These are phyloP conservation scores for Spheniscus mendiculus DNA, from an alignment of 2,113 vertebrate genomes.

Conservation along the genomic window DNA sequence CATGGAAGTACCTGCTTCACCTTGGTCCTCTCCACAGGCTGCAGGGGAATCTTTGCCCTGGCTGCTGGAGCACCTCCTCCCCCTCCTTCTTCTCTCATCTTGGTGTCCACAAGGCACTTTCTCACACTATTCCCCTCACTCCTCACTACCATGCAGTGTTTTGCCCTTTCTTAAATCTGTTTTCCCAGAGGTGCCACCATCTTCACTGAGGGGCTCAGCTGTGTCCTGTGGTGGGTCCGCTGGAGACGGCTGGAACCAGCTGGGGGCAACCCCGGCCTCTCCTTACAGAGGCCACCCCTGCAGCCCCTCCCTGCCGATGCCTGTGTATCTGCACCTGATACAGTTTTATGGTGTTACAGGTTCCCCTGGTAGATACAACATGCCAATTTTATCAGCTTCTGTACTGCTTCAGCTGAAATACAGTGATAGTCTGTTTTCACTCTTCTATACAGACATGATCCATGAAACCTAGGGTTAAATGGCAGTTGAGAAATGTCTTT, in stretches of 20 bases:
- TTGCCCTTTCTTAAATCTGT: neutral
- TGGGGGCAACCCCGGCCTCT: fast-evolving
- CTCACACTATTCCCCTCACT: neutral
- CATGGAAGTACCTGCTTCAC: neutral
- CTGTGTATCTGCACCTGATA: neutral
- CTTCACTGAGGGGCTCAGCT: neutral
- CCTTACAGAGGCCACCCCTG: neutral
- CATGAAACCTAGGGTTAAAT: neutral
- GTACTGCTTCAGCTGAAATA: neutral
- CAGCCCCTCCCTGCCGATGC: neutral
- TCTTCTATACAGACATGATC: neutral
- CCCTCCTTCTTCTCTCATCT: neutral
- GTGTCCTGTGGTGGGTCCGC: neutral
- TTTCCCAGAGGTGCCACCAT: neutral
- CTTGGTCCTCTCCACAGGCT: neutral
- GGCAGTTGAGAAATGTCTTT: neutral
- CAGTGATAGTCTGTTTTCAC: neutral
- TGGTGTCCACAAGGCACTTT: neutral
- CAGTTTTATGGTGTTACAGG: neutral
- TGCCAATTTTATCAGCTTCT: neutral
- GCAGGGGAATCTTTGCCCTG: neutral
- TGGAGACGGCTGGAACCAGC: neutral
- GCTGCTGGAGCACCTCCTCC: neutral
- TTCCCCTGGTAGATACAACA: neutral
- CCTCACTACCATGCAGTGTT: neutral